Conservation (phyloP, 92 coral and sea anemone species). For the Diadumene lineata region DNA sequence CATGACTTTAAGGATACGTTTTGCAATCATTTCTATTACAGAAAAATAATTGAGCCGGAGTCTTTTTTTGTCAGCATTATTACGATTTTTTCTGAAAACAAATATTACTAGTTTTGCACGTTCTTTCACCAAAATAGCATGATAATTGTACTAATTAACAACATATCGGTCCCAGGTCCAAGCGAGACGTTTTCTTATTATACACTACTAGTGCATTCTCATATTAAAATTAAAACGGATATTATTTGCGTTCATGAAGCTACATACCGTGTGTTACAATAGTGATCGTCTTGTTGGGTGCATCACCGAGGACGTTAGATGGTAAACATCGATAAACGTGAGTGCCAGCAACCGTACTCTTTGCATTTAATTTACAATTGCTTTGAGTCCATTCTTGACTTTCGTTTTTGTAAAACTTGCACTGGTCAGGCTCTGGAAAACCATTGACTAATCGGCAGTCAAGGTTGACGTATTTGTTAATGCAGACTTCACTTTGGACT, state of each 20-base stretch:
- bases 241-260: background rate
- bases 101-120: too few relatives aligned
- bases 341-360: background rate
- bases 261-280: background rate
- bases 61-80: too few relatives aligned
- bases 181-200: too few relatives aligned
- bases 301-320: background rate
- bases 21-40: too few relatives aligned
- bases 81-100: too few relatives aligned
- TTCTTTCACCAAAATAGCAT: too few relatives aligned
- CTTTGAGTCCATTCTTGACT: background rate
- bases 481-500: background rate
- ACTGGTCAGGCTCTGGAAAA: background rate
- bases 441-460: background rate
- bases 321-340: background rate
- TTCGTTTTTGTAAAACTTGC: background rate
- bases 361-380: background rate
- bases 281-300: background rate
- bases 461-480: background rate
- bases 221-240: too few relatives aligned
- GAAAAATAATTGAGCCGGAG: too few relatives aligned
- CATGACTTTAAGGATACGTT: too few relatives aligned
- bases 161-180: too few relatives aligned
- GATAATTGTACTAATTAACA: too few relatives aligned
- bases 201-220: too few relatives aligned